A percentile compares a stretch with the other conserved stretches of the same genome.
phyloP scores from a whole-genome alignment of 2,113 vertebrate genomes.

The Varanus komodoensis region DNA sequence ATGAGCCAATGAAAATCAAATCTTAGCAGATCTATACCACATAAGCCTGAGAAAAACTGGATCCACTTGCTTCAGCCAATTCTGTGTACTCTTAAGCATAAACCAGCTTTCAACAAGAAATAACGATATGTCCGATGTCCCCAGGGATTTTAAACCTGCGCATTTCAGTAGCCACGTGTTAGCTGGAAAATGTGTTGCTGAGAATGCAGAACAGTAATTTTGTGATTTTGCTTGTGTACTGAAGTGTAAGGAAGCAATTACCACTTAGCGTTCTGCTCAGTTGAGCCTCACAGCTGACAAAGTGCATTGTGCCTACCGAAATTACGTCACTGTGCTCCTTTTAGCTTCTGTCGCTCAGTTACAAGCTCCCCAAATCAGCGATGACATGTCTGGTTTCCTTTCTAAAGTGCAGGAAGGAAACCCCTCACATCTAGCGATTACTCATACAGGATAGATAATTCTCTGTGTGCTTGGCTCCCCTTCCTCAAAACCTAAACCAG shows the following conservation, averaged over 20 bases:
- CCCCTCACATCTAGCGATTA: slow-evolving; percentile 9
- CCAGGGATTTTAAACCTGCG: neutral
- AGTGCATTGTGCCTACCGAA: fast-evolving
- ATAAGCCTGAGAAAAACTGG: neutral
- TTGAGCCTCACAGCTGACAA: neutral
- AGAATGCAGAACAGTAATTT: neutral
- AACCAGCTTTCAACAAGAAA: neutral
- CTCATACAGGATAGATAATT: slow-evolving; percentile 59
- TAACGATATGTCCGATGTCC: too few relatives aligned
- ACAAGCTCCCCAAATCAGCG: slow-evolving; percentile 26
- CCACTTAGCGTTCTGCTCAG: slow-evolving; percentile 8
- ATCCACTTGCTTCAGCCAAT: neutral
- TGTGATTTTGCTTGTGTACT: neutral
- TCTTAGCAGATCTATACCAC: neutral
- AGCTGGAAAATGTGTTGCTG: fast-evolving
- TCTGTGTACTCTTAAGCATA: neutral
- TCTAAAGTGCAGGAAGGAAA: slow-evolving; percentile 49
- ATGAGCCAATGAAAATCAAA: neutral
- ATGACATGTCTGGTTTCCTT: slow-evolving; percentile 45
- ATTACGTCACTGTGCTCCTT: neutral
- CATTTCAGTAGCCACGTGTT: neutral
- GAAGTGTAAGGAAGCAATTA: neutral
- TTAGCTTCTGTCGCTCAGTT: neutral
- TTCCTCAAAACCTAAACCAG: slow-evolving; percentile 60
- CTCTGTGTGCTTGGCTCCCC: neutral